Evolutionary conservation across 1,140 invertebrate species (phyloP), one percentile per base, ranked within the genome.

Genomic region (Rhizoglyphus robini): DNA sequence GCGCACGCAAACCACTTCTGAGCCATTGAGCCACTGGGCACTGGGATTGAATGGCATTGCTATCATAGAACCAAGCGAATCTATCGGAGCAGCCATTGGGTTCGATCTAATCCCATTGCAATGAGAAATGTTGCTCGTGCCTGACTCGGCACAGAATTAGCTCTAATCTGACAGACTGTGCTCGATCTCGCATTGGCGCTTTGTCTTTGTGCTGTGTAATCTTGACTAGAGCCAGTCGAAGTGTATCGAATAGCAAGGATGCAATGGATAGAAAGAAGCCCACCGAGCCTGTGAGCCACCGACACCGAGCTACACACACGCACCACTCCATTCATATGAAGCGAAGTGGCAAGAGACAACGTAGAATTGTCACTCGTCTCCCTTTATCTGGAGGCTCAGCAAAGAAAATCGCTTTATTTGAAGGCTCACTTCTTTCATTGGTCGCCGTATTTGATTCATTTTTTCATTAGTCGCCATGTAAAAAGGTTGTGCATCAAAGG

Each of bases 391-490:
- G 13, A 31, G 31, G 51, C 59, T 61, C 32, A 61, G 59, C 8
- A 54, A 54, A 54, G 51, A 54, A 54, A 54, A 54, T 54, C 51
- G 51, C 51, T 54, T 54, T 54, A 54, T 54, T 54, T 20, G 51
- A 20, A 8, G 8, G 23, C 23, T n/a, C 59, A 29, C 32, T 5
- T 61, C 59, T 5, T 30, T 61, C 32, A 23, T 27, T 46, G 5
- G 27, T 61, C 13, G 5, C 5, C 38, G 30, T 47, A 8, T 8
- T 54, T 25, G 8, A 20, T 54, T 54, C 51, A 20, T 54, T 54
- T 54, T 61, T 61, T 61, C 25, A 47, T 61, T 30, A 61, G 32
- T 23, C n/a, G n/a, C 32, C 27, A 18, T 61, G 27, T 29, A 61
- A 47, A 61, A 47, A 61, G 5, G 59, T 47, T 30, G 32, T 47